Percentiles rank a stretch among this genome's conserved stretches.
phyloP scores from a whole-genome alignment of 2,113 vertebrate genomes.

The Etheostoma cragini region DNA sequence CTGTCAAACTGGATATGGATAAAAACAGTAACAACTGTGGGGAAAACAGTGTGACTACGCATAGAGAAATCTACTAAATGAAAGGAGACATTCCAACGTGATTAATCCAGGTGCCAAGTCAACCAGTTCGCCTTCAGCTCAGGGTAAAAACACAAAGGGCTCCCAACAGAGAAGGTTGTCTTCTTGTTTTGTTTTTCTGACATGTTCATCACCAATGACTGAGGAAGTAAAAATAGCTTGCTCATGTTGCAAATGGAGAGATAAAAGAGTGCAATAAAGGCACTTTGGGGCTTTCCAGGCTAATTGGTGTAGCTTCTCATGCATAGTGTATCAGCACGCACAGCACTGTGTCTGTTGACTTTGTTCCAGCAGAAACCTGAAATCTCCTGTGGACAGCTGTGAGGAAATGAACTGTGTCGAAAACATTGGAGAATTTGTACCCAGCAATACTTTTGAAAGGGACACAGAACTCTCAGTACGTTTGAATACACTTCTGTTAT shows the following conservation, averaged over 20 bases:
- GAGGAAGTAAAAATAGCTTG: slow-evolving; percentile 57
- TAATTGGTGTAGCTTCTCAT: slow-evolving; percentile 63
- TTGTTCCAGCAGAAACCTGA: slow-evolving; percentile 33
- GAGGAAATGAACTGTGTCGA: slow-evolving; percentile 57
- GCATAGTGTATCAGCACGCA: slow-evolving; percentile 50
- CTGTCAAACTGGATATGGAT: slow-evolving; percentile 26
- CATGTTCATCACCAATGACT: slow-evolving; percentile 31
- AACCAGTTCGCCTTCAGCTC: slow-evolving; percentile 44
- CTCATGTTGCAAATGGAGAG: slow-evolving; percentile 46
- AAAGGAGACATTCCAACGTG: slow-evolving; percentile 34
- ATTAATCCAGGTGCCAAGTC: slow-evolving; percentile 44
- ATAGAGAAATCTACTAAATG: slow-evolving; percentile 25
- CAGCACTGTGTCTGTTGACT: slow-evolving; percentile 35
- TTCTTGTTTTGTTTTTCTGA: slow-evolving; percentile 9
- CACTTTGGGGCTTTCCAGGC: slow-evolving; percentile 50
- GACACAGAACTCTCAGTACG: slow-evolving; percentile 1
- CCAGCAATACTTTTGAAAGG: slow-evolving; percentile 8
- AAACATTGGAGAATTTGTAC: slow-evolving; percentile 37
- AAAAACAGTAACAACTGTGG: slow-evolving; percentile 30
- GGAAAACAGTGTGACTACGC: slow-evolving; percentile 29
- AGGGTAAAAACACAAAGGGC: slow-evolving; percentile 44
- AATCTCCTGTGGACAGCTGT: slow-evolving; percentile 60
- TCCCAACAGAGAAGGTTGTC: slow-evolving; percentile 33
- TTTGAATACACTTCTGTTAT: background rate
- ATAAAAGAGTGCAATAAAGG: slow-evolving; percentile 43